Conservation (phyloP, 2,113 vertebrate species). For the Chlorodrepanis virens region DNA sequence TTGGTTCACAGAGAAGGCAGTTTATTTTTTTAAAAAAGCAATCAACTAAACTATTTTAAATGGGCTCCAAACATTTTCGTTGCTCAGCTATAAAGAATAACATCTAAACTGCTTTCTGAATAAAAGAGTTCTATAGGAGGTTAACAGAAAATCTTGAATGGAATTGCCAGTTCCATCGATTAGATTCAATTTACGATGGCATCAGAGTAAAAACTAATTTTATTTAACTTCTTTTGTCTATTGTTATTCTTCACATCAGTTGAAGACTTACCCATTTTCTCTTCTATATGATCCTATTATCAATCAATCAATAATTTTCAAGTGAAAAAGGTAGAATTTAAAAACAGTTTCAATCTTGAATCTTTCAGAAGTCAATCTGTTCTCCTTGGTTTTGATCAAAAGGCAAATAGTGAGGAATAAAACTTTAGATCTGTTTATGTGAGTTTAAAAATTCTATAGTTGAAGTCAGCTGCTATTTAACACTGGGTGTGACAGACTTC, state of each 20-base stretch:
- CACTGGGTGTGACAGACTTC: neutral
- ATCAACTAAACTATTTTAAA: neutral
- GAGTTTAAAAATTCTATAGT: neutral
- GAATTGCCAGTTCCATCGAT: conserved; percentile 35
- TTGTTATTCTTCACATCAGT: conserved; percentile 22
- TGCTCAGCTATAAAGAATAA: neutral
- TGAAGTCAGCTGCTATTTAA: neutral
- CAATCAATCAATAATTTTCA: conserved; percentile 28
- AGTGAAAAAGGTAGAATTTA: neutral
- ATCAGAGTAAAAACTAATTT: conserved; percentile 17
- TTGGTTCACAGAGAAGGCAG: neutral
- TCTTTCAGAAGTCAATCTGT: neutral
- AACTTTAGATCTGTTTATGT: neutral
- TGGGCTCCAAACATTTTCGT: neutral
- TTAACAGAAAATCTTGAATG: conserved; percentile 49
- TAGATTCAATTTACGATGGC: conserved; percentile 2
- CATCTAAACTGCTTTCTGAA: conserved; percentile 1
- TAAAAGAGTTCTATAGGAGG: conserved; percentile 21
- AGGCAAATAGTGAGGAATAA: neutral
- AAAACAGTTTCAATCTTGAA: neutral
- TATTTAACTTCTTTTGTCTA: conserved; percentile 8
- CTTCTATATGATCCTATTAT: neutral
- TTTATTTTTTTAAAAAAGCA: neutral
- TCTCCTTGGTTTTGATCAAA: neutral
- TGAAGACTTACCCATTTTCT: neutral